These are phyloP conservation scores for Ageneiosus marmoratus DNA, from an alignment of 2,113 vertebrate genomes.

Conservation along the genomic window DNA sequence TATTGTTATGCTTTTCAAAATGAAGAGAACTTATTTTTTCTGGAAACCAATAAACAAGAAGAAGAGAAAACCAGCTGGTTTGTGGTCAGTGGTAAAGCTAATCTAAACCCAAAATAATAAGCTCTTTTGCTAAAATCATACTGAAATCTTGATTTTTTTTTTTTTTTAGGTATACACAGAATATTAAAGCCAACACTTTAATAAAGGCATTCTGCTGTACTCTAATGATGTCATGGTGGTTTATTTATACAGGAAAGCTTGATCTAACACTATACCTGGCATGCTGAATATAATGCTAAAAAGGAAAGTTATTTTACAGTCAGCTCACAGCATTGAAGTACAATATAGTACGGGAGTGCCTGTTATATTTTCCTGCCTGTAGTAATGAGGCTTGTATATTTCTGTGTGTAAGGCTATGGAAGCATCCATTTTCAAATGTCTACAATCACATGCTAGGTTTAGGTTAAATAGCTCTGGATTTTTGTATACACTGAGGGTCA, in stretches of 20 bases:
- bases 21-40: too few relatives aligned
- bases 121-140: neutral
- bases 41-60: too few relatives aligned
- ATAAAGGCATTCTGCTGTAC: neutral
- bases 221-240: neutral
- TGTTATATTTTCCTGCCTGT: neutral
- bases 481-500: slow-evolving; percentile 4
- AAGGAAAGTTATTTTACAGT: neutral
- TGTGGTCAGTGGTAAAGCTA: neutral
- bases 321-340: neutral
- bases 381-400: neutral
- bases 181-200: neutral
- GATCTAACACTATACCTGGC: neutral
- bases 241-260: neutral
- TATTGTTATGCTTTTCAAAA: too few relatives aligned
- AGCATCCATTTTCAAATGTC: slow-evolving; percentile 6
- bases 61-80: neutral
- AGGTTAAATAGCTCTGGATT: slow-evolving; percentile 27
- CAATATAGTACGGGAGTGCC: neutral
- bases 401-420: neutral
- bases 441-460: slow-evolving; percentile 18
- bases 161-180: neutral
- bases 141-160: neutral
- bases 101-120: neutral
- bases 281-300: neutral